Evolutionary conservation across 2,888 invertebrate species (phyloP), one percentile per base, ranked within the genome.

Genomic region (Brenthis ino): DNA sequence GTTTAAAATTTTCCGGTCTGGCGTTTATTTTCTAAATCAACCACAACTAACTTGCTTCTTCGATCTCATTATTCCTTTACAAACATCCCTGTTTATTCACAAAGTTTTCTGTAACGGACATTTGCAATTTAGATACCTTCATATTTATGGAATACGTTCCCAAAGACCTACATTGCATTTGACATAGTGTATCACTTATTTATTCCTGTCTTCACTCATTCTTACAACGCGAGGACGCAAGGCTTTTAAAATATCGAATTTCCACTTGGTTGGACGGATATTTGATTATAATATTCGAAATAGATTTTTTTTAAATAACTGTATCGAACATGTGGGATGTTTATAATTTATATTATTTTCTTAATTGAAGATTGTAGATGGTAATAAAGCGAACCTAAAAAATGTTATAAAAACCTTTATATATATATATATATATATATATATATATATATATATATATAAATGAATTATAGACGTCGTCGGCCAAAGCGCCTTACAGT

Each of bases 151-250:
- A 69, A 70, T 68, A 65, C 57, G 71, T 54, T 65, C 57, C 65
- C 63, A 65, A 71, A 71, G 70, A 68, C 71, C 71, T 68, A 68
- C 65, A 68, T 71, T 68, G 68, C 68, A 68, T 68, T 64, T 68
- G 71, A 71, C 71, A 65, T 68, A 71, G 65, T 71, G 71, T 71
- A 68, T 71, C 71, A 71, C 68, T 68, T 71, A 68, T 68, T 65
- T 70, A 65, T 70, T 68, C 71, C 65, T 57, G 57, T 65, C 71
- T 65, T 65, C 71, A 24, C 57, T 68, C 68, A 63, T 63, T 55
- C 71, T 50, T 60, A 65, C 60, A 63, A 54, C 53, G 47, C 55
- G 58, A 8, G 20, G 6, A 28, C 5, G 28, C 5, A 28, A 28
- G 28, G 16, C 37, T 12, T 53, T 63, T 53, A 51, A 37, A 63